Conservation (phyloP, 2,113 vertebrate genomes). For the Trinectes maculatus region DNA sequence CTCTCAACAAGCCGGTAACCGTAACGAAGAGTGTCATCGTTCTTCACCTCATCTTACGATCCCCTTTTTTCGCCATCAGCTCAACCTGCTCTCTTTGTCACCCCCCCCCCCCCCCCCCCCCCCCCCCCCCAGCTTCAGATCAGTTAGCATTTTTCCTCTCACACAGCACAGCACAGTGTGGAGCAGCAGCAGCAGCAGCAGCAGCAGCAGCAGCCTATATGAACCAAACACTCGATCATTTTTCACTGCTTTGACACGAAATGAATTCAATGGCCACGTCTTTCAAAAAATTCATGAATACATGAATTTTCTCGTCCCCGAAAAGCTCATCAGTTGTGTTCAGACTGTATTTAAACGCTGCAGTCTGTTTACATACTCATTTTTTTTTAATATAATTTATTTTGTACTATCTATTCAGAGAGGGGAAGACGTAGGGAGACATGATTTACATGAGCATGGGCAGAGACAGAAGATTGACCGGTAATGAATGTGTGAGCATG, state of each 20-base stretch:
- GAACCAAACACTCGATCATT: slow-evolving; percentile 33
- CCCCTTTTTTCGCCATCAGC: slow-evolving; percentile 35
- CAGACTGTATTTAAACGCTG: not conserved
- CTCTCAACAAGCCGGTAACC: slow-evolving; percentile 38
- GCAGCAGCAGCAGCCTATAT: slow-evolving; percentile 7
- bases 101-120: slow-evolving; percentile 8
- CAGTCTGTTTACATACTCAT: slow-evolving; percentile 12
- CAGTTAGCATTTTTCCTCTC: slow-evolving; percentile 26
- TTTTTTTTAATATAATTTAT: slow-evolving; percentile 15
- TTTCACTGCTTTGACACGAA: slow-evolving; percentile 43
- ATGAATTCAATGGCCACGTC: slow-evolving; percentile 35
- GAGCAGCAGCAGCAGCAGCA: slow-evolving; percentile 6
- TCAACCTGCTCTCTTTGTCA: slow-evolving; percentile 24
- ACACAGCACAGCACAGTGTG: slow-evolving; percentile 3
- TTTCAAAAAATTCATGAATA: slow-evolving; percentile 35
- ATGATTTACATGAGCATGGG: slow-evolving; percentile 31
- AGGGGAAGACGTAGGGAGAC: not conserved
- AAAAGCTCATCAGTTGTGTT: slow-evolving; percentile 6
- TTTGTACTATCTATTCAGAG: slow-evolving; percentile 24
- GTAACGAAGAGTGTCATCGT: slow-evolving; percentile 53
- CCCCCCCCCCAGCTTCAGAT: slow-evolving; percentile 16
- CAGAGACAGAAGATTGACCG: slow-evolving; percentile 20
- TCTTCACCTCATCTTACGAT: slow-evolving; percentile 42
- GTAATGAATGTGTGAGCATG: slow-evolving; percentile 9
- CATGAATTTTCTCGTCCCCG: slow-evolving; percentile 12